Conservation (phyloP, 2,113 vertebrate species). For the Diadophis punctatus region DNA sequence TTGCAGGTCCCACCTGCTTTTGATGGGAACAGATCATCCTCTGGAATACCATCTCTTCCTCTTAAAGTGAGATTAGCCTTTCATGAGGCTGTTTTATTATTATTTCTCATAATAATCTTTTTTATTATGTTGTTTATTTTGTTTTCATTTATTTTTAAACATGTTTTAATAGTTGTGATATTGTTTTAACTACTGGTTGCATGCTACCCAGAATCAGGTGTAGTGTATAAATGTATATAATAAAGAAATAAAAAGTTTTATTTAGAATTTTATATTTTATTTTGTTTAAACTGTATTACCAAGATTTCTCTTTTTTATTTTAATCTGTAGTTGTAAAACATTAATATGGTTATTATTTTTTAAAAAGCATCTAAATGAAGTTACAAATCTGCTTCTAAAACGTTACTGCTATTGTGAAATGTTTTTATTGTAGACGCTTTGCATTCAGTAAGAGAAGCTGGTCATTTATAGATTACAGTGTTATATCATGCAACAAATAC, state of each 20-base stretch:
- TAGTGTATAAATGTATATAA: neutral
- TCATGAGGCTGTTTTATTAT: neutral
- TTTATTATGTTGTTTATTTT: neutral
- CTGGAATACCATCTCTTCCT: neutral
- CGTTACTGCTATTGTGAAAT: neutral
- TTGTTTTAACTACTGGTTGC: neutral
- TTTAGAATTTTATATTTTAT: neutral
- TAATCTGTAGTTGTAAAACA: neutral
- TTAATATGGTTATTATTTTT: neutral
- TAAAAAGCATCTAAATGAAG: neutral
- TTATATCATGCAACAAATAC: neutral
- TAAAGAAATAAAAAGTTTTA: neutral
- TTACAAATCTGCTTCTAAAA: neutral
- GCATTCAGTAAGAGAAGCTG: neutral
- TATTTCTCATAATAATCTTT: neutral
- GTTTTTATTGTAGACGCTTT: neutral
- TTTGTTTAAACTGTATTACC: neutral
- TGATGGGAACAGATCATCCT: neutral
- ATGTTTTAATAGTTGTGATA: neutral
- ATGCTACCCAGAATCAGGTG: neutral
- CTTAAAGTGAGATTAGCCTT: neutral
- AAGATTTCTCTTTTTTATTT: neutral
- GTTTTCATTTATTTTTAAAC: neutral
- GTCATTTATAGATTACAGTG: neutral
- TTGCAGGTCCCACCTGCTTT: neutral